phyloP scores from a whole-genome alignment of 2,113 vertebrate species.

The Hemicordylus capensis region DNA sequence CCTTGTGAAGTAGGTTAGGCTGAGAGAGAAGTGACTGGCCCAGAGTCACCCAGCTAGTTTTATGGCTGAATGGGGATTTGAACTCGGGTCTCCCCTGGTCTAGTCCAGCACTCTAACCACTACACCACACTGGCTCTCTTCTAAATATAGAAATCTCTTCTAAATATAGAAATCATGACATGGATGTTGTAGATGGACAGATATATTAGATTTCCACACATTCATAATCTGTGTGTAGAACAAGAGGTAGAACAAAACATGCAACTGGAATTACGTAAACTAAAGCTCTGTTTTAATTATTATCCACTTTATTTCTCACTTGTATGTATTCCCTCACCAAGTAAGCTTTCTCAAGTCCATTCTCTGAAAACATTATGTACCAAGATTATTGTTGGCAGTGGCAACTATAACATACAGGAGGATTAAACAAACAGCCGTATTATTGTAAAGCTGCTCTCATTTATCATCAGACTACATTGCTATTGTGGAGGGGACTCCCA shows the following conservation, averaged over 20 bases:
- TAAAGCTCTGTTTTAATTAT: background rate
- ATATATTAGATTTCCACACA: background rate
- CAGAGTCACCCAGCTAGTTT: no score
- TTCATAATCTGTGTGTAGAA: constrained; percentile 12
- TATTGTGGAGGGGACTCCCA: constrained; percentile 36
- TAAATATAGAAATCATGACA: background rate
- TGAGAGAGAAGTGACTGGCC: no score
- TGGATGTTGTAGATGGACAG: background rate
- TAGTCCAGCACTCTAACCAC: no score
- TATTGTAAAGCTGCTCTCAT: constrained; percentile 48
- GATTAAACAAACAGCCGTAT: constrained; percentile 43
- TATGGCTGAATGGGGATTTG: no score
- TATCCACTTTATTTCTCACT: constrained; percentile 18
- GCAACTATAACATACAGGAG: constrained; percentile 35
- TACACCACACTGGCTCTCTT: no score
- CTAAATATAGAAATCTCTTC: no score
- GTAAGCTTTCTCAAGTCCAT: constrained; percentile 13
- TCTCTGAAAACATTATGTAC: constrained; percentile 28
- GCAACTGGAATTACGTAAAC: background rate
- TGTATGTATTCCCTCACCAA: constrained; percentile 38
- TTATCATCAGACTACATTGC: constrained; percentile 46
- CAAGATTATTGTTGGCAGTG: constrained; percentile 33
- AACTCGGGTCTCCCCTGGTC: no score
- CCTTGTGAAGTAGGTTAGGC: no score
- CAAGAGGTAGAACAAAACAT: background rate